Evolutionary conservation across 37 sponge, comb jelly and placozoan species (phyloP), one percentile per base, ranked within the genome.

Genomic region (Corticium candelabrum): DNA sequence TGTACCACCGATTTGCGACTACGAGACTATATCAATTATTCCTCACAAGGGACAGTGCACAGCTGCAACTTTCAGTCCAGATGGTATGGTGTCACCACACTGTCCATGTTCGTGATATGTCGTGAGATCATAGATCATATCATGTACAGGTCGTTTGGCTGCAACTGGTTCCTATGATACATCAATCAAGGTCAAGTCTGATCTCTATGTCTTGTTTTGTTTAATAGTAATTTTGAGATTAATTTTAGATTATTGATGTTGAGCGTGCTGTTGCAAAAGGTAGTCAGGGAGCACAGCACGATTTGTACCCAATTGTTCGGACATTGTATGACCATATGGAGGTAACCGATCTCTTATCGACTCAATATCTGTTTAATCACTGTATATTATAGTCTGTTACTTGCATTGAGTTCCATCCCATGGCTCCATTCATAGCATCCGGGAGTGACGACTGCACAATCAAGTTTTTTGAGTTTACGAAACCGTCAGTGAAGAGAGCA

Each of bases 381-480:
- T 81, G n/a, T 31, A 75, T 3, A 37, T 73, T 78, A 0, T 77
- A 93, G 86, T 82, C 88, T 40, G 88, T 96, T 3, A 78, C 84
- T 3, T 69, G 89, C 0, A 70, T 96, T 40, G 89, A 90, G 30
- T 96, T 96, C 74, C 98, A 96, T 68, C 98, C 98, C 1, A 80
- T 78, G n/a, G 84, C 87, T 2, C 79, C 94, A 37, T 78, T 90
- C 1, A 80, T 96, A 39, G 98, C 87, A 0, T 88, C 94, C 0
- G 98, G 94, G 15, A 89, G 94, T 74, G 79, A 79, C 37, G 94
- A 96, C 81, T 89, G 89, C 70, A 85, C 82, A 34, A 50, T 96
- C 34, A 96, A 93, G 69, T 83, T 96, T 41, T 96, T 90, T 81
- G 91, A 96, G 73, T 89, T 89, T 76, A 87, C 94, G 41, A 90